Percentiles rank a stretch among this genome's conserved stretches.
These are phyloP conservation scores for Cyprinodon tularosa DNA, from an alignment of 2,113 vertebrate species.

Conservation along the genomic window DNA sequence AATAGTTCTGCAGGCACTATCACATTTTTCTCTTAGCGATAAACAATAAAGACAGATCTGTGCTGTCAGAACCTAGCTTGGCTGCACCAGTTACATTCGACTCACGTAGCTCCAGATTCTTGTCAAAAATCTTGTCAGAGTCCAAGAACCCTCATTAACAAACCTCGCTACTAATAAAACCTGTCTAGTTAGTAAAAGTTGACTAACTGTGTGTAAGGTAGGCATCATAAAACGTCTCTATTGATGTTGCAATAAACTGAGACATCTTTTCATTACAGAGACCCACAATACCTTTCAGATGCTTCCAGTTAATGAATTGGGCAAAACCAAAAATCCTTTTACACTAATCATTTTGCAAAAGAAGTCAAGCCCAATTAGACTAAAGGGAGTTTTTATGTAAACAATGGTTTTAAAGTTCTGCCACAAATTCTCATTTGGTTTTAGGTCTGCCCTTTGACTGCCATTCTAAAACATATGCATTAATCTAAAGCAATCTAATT, in stretches of 20 bases:
- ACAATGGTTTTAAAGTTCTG: no score
- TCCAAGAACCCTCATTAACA: slow-evolving; percentile 5
- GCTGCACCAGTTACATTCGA: slow-evolving; percentile 34
- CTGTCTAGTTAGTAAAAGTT: slow-evolving; percentile 10
- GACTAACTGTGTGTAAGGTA: slow-evolving; percentile 11
- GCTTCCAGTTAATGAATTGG: no score
- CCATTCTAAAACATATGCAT: no score
- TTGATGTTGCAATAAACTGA: not conserved
- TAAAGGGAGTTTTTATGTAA: no score
- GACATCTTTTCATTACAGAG: not conserved
- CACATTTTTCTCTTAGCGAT: slow-evolving; percentile 8
- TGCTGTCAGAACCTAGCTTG: slow-evolving; percentile 17
- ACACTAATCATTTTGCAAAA: no score
- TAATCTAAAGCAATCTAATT: no score
- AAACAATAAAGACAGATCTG: slow-evolving; percentile 31
- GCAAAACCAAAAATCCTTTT: no score
- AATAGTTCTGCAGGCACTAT: slow-evolving; percentile 4
- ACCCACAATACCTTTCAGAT: not conserved
- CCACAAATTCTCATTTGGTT: no score
- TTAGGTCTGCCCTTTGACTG: no score
- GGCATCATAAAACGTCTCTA: slow-evolving; percentile 1
- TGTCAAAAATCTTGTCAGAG: slow-evolving; percentile 30
- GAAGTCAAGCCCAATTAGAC: no score
- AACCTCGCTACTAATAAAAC: not conserved
- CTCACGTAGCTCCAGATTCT: slow-evolving; percentile 25